Percentiles rank a stretch among this genome's conserved stretches.
Evolutionary conservation across 2,113 vertebrate genomes (phyloP).

Genomic region (Ciconia boyciana): DNA sequence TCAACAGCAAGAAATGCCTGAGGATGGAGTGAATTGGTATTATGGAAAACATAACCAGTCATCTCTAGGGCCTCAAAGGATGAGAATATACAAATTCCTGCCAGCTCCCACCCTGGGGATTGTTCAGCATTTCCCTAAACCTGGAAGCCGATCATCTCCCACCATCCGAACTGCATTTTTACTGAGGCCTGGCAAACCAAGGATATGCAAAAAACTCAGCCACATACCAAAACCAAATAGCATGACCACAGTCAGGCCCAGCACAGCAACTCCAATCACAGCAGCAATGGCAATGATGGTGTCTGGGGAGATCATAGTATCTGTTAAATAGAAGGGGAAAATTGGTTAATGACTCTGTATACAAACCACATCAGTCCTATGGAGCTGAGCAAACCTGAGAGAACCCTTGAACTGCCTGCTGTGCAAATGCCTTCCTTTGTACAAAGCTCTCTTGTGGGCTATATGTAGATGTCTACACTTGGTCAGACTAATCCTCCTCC

Average conservation of each 20-base stretch:
- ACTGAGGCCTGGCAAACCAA: background rate
- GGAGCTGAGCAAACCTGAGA: background rate
- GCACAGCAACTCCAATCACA: conserved; percentile 6
- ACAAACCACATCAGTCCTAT: background rate
- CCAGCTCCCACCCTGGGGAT: background rate
- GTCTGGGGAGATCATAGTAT: background rate
- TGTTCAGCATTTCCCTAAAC: background rate
- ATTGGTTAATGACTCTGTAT: background rate
- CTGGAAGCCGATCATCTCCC: background rate
- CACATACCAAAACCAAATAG: conserved; percentile 67
- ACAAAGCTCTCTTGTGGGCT: background rate
- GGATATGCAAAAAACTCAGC: background rate
- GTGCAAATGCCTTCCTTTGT: background rate
- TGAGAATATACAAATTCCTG: background rate
- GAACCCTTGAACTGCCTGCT: background rate
- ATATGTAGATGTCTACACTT: background rate
- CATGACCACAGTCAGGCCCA: conserved; percentile 37
- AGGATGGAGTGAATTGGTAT: background rate
- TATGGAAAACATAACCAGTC: background rate
- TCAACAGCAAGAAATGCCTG: background rate
- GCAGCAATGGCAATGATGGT: background rate
- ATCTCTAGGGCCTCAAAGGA: background rate
- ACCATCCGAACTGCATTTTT: background rate
- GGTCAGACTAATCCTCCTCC: background rate
- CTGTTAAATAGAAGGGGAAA: conserved; percentile 43